These are phyloP conservation scores for Synanthedon myopaeformis DNA, from an alignment of 2,888 invertebrate species.

Conservation along the genomic window DNA sequence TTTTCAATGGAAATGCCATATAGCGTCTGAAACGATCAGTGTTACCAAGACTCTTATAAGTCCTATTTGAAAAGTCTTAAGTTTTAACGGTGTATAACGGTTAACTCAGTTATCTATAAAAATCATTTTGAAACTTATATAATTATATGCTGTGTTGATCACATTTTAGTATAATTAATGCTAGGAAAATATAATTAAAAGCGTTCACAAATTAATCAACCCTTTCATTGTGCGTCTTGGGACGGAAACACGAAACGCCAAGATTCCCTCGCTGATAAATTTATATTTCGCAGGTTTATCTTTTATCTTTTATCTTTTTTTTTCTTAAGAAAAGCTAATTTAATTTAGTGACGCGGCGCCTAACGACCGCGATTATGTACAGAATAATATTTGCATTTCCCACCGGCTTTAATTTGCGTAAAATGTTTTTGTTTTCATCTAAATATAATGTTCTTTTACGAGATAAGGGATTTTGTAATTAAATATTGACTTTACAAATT, in stretches of 20 bases:
- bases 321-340: background rate
- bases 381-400: slow-evolving; percentile 8
- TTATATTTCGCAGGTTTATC: background rate
- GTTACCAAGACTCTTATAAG: too few relatives aligned
- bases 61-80: too few relatives aligned
- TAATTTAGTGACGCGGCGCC: background rate
- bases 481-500: background rate
- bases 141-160: too few relatives aligned
- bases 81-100: too few relatives aligned
- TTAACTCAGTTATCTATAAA: too few relatives aligned
- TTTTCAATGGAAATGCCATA: too few relatives aligned
- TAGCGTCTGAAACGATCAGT: too few relatives aligned
- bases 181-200: background rate
- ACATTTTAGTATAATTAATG: too few relatives aligned
- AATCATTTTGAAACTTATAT: too few relatives aligned
- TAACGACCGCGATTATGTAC: slow-evolving; percentile 8
- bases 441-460: background rate
- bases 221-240: background rate
- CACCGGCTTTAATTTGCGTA: background rate
- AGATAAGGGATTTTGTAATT: background rate
- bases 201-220: background rate
- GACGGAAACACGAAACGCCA: background rate
- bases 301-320: background rate
- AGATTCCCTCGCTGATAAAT: background rate
- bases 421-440: background rate